A percentile compares a stretch with the other conserved stretches of the same genome.
These are phyloP conservation scores for Cricetomys ansorgei DNA, from an alignment of 2,113 vertebrate species.

Conservation along the genomic window DNA sequence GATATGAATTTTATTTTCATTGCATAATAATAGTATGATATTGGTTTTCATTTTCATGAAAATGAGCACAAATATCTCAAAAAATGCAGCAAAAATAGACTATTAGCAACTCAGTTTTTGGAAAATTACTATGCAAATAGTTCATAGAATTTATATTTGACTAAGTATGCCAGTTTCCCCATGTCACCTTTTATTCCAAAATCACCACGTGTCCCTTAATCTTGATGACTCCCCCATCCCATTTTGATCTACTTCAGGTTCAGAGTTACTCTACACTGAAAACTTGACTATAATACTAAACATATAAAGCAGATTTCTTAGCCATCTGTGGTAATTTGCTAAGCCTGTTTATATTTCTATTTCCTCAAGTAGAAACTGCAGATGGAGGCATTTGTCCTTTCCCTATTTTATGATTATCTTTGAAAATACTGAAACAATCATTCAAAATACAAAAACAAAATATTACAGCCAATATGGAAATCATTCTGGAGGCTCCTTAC, in stretches of 20 bases:
- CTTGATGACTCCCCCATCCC: background rate
- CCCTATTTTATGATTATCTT: background rate
- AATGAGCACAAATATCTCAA: background rate
- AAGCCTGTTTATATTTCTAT: background rate
- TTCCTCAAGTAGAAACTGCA: constrained; percentile 31
- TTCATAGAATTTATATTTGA: background rate
- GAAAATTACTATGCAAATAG: background rate
- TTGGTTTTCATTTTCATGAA: background rate
- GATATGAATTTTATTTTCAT: background rate
- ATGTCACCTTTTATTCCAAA: background rate
- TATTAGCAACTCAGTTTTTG: background rate
- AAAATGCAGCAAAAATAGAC: background rate
- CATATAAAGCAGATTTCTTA: constrained; percentile 26
- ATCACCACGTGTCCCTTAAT: constrained; percentile 2
- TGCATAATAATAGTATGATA: background rate
- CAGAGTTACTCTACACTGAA: background rate
- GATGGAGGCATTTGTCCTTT: background rate
- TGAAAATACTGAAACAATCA: background rate
- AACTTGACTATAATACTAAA: background rate
- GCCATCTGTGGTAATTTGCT: background rate
- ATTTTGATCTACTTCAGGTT: background rate
- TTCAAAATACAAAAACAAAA: background rate
- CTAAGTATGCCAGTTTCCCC: background rate
- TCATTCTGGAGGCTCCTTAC: background rate
- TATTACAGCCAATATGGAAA: background rate